These are phyloP conservation scores for Andrena flavipes DNA, from an alignment of 2,888 invertebrate species.

Conservation along the genomic window DNA sequence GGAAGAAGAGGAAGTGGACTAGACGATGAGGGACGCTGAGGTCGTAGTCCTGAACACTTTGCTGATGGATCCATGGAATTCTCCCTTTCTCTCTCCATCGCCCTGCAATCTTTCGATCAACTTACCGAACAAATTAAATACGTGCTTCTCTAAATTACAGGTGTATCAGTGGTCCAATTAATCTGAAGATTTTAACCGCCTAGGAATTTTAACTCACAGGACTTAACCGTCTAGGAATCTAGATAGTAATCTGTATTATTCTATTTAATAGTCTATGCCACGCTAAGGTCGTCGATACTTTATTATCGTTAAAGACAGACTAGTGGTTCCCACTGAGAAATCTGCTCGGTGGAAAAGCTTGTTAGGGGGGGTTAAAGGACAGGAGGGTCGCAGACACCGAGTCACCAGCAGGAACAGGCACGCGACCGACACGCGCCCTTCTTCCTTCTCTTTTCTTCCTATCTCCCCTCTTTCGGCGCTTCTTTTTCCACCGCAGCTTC, in stretches of 20 bases:
- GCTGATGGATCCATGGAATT: conserved; percentile 53
- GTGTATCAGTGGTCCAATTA: background rate
- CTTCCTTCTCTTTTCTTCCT: conserved; percentile 67
- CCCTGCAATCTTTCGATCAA: conserved; percentile 13
- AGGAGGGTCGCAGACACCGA: conserved; percentile 75
- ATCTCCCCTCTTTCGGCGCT: conserved; percentile 63
- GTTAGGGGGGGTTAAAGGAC: conserved; percentile 63
- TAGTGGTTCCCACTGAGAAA: conserved; percentile 24
- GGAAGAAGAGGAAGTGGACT: conserved; percentile 73
- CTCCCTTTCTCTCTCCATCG: background rate
- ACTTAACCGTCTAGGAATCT: background rate
- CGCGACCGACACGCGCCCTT: conserved; percentile 83
- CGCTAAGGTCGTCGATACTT: background rate
- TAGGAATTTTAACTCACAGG: background rate
- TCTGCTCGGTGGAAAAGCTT: conserved; percentile 59
- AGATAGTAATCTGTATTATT: background rate
- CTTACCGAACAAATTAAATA: background rate
- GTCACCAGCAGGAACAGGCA: conserved; percentile 78
- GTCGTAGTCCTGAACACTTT: conserved; percentile 63
- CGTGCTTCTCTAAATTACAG: background rate
- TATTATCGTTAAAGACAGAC: conserved; percentile 14
- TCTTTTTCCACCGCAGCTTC: conserved; percentile 64
- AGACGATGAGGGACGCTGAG: conserved; percentile 66
- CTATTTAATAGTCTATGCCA: background rate
- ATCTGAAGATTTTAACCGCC: background rate